These are phyloP conservation scores for Champsocephalus esox DNA, from an alignment of 2,797 vertebrate genomes.

Conservation along the genomic window DNA sequence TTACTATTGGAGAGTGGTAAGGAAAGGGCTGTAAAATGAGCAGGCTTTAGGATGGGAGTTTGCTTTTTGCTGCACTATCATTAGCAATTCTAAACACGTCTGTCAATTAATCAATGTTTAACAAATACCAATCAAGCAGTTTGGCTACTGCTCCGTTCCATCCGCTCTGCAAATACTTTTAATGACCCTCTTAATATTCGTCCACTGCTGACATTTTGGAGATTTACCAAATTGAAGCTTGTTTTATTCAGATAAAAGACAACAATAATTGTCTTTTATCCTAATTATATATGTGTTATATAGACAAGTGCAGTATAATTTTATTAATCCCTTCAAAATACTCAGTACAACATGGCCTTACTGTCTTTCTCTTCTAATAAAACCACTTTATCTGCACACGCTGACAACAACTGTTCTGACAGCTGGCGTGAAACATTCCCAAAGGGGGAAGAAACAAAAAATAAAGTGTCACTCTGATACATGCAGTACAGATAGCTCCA, in stretches of 20 bases:
- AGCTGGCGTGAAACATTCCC: slow-evolving; percentile 57
- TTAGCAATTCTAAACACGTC: slow-evolving; percentile 74
- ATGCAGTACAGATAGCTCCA: slow-evolving; percentile 51
- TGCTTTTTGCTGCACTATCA: slow-evolving; percentile 65
- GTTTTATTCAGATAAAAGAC: slow-evolving; percentile 15
- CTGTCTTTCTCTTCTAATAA: slow-evolving; percentile 39
- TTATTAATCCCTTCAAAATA: neutral
- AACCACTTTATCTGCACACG: slow-evolving; percentile 37
- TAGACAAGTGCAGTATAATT: neutral
- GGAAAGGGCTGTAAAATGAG: slow-evolving; percentile 57
- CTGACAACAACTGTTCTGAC: slow-evolving; percentile 68
- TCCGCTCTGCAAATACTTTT: slow-evolving; percentile 52
- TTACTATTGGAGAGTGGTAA: slow-evolving; percentile 65
- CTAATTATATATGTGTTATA: neutral
- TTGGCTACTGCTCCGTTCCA: slow-evolving; percentile 37
- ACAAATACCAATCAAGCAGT: slow-evolving; percentile 66
- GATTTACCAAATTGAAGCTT: neutral
- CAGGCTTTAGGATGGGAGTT: slow-evolving; percentile 43
- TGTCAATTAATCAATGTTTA: slow-evolving; percentile 76
- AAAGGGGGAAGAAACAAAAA: slow-evolving; percentile 58
- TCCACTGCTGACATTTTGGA: slow-evolving; percentile 9
- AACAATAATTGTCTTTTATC: slow-evolving; percentile 15
- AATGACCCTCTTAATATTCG: slow-evolving; percentile 35
- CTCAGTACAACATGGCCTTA: neutral
- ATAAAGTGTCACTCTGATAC: slow-evolving; percentile 70